These are phyloP conservation scores for Mya arenaria DNA, from an alignment of 1,140 invertebrate species.

Conservation along the genomic window DNA sequence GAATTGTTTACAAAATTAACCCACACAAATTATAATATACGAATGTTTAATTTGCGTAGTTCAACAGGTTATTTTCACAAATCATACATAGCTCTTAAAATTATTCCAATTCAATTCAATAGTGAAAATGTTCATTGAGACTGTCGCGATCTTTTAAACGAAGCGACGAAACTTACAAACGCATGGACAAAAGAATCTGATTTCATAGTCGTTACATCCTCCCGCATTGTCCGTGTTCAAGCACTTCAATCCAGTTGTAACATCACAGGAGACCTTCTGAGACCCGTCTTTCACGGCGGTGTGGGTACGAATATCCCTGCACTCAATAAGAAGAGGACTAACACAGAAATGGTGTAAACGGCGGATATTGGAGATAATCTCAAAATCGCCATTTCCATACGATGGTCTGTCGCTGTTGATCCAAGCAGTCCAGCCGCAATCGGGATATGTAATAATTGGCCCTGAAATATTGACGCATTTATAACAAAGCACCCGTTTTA, in stretches of 20 bases:
- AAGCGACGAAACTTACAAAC: conserved; percentile 34
- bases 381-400: conserved; percentile 65
- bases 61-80: too few species aligned
- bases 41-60: too few species aligned
- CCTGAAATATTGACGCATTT: too few species aligned
- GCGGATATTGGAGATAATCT: conserved; percentile 55
- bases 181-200: conserved; percentile 85
- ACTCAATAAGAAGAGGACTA: conserved; percentile 69
- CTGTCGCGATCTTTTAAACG: too few species aligned
- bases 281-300: conserved; percentile 37
- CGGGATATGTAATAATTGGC: conserved; percentile 41
- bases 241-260: conserved; percentile 77
- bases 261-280: conserved; percentile 74
- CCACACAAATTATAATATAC: too few species aligned
- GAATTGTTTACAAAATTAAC: too few species aligned
- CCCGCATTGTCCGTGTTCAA: conserved; percentile 71
- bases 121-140: too few species aligned
- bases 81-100: too few species aligned
- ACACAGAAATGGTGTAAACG: conserved; percentile 59
- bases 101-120: too few species aligned
- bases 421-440: conserved; percentile 70
- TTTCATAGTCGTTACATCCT: conserved; percentile 86
- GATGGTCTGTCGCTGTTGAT: conserved; percentile 67
- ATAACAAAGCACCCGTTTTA: too few species aligned
- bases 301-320: conserved; percentile 58